phyloP scores from a whole-genome alignment of 2,888 invertebrate genomes.

The Eumacrocentrus americanus region DNA sequence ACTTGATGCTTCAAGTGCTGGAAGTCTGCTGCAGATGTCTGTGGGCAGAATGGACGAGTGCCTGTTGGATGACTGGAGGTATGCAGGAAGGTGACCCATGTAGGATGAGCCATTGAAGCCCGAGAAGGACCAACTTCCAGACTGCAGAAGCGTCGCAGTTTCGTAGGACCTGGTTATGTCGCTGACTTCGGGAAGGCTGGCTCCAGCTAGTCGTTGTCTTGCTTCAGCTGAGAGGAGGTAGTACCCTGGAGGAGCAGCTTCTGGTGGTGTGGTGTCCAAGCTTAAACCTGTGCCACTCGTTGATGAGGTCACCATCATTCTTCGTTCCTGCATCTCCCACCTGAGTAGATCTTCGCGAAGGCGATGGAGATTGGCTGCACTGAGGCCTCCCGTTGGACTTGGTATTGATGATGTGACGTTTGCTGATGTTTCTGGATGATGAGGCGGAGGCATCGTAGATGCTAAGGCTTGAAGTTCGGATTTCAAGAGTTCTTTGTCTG shows the following conservation, averaged over 20 bases:
- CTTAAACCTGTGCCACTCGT: slow-evolving; percentile 35
- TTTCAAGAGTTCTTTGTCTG: slow-evolving; percentile 68
- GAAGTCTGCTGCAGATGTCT: slow-evolving; percentile 29
- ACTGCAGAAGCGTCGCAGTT: slow-evolving; percentile 48
- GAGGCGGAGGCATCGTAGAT: slow-evolving; percentile 54
- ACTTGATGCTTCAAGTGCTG: slow-evolving; percentile 16
- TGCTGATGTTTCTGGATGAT: slow-evolving; percentile 39
- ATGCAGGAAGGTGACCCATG: slow-evolving; percentile 47
- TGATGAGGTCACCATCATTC: slow-evolving; percentile 59
- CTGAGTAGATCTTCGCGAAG: slow-evolving; percentile 56
- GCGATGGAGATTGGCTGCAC: slow-evolving; percentile 55
- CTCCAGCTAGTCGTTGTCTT: slow-evolving; percentile 47
- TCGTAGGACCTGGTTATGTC: slow-evolving; percentile 48
- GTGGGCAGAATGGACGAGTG: slow-evolving; percentile 30
- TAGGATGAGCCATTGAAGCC: slow-evolving; percentile 47
- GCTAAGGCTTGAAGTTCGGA: slow-evolving; percentile 57
- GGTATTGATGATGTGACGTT: slow-evolving; percentile 40
- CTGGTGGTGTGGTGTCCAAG: slow-evolving; percentile 28
- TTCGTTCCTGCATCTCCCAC: slow-evolving; percentile 59
- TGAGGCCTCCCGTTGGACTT: slow-evolving; percentile 57
- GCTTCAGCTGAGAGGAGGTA: slow-evolving; percentile 58
- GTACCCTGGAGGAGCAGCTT: slow-evolving; percentile 45
- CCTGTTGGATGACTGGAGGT: slow-evolving; percentile 39
- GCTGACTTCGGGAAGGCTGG: slow-evolving; percentile 29
- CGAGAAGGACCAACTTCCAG: slow-evolving; percentile 53